Conservation (phyloP, 2,888 invertebrate genomes). For the Ephialtes manifestator region DNA sequence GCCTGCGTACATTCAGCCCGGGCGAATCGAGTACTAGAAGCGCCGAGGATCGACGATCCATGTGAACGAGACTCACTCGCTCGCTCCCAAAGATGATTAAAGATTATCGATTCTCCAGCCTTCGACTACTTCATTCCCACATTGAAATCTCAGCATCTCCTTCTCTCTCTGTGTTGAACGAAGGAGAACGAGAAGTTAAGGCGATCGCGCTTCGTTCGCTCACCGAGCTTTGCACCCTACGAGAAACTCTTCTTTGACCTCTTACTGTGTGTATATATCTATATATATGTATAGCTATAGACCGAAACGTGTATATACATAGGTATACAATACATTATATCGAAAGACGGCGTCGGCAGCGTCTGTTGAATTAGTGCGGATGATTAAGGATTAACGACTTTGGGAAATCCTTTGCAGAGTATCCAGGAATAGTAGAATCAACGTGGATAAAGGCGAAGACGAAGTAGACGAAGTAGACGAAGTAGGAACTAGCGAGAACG, state of each 20-base stretch:
- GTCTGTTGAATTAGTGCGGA: constrained; percentile 69
- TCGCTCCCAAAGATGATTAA: constrained; percentile 62
- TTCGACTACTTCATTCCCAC: constrained; percentile 25
- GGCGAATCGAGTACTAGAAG: constrained; percentile 8
- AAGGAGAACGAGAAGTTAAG: constrained; percentile 58
- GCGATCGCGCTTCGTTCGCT: constrained; percentile 27
- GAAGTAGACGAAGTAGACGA: constrained; percentile 37
- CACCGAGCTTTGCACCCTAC: constrained; percentile 31
- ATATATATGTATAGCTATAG: constrained; percentile 10
- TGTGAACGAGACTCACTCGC: constrained; percentile 35
- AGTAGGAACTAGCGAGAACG: constrained; percentile 51
- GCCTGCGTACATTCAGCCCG: constrained; percentile 17
- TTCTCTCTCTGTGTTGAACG: constrained; percentile 27
- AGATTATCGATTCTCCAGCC: constrained; percentile 60
- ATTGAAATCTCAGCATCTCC: constrained; percentile 9
- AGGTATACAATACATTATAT: constrained; percentile 31
- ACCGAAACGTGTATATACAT: constrained; percentile 21
- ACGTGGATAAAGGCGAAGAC: constrained; percentile 46
- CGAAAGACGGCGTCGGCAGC: constrained; percentile 25
- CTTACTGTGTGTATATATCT: constrained; percentile 24
- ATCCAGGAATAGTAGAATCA: constrained; percentile 35
- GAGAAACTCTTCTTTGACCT: constrained; percentile 58
- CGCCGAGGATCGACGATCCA: constrained; percentile 27
- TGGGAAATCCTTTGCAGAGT: constrained; percentile 59
- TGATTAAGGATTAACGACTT: constrained; percentile 76